Percentiles rank a stretch among this genome's conserved stretches.
Conservation (phyloP, 2,888 invertebrate species). For the Trissolcus japonicus region DNA sequence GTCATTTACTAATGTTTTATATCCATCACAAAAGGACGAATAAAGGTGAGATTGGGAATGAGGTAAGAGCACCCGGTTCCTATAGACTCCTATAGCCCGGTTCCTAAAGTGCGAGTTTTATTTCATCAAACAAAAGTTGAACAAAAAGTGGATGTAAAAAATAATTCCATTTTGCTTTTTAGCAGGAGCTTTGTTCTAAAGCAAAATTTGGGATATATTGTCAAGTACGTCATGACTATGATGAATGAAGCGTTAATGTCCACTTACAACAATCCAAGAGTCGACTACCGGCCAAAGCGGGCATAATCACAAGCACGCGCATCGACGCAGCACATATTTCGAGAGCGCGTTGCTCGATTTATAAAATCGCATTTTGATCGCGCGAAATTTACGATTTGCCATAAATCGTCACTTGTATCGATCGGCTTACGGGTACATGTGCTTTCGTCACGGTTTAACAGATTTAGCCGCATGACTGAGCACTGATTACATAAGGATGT, state of each 20-base stretch:
- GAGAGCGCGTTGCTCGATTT: conserved; percentile 56
- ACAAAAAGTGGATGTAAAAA: conserved; percentile 23
- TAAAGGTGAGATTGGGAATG: conserved; percentile 45
- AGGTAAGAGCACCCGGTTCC: conserved; percentile 36
- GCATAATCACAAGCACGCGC: conserved; percentile 60
- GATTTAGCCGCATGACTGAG: conserved; percentile 53
- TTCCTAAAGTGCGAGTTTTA: conserved; percentile 48
- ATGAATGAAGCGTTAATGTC: conserved; percentile 72
- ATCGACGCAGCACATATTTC: conserved; percentile 51
- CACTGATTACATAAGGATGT: conserved; percentile 50
- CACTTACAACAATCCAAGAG: conserved; percentile 65
- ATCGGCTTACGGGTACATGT: conserved; percentile 59
- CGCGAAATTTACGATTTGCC: conserved; percentile 62
- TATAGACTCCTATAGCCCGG: conserved; percentile 8
- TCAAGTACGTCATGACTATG: conserved; percentile 61
- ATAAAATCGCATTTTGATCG: conserved; percentile 64
- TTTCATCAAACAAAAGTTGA: background rate
- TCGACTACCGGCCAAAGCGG: conserved; percentile 66
- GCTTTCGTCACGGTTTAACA: conserved; percentile 58
- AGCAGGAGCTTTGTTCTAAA: conserved; percentile 38
- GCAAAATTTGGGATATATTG: conserved; percentile 52
- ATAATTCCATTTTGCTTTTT: conserved; percentile 18
- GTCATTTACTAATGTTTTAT: conserved; percentile 52
- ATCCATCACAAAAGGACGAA: conserved; percentile 51
- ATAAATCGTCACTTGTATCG: conserved; percentile 62